Conservation (phyloP, 2,888 invertebrate species). For the Ennomos erosarius region DNA sequence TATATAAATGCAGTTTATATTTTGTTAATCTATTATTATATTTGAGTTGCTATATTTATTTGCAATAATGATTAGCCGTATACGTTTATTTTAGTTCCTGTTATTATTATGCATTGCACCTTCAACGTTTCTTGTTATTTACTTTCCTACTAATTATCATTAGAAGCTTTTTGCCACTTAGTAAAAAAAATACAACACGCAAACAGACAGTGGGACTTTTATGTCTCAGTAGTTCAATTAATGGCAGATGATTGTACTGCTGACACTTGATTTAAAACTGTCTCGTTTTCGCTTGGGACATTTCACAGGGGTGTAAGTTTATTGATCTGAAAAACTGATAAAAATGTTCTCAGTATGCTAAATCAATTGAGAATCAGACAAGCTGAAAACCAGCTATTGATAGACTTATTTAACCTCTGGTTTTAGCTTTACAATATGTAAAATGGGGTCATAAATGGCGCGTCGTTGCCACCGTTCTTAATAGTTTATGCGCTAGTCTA, state of each 20-base stretch:
- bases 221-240: too few species aligned
- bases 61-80: constrained; percentile 29
- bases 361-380: too few species aligned
- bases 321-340: too few species aligned
- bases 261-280: too few species aligned
- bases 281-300: too few species aligned
- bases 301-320: too few species aligned
- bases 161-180: too few species aligned
- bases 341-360: too few species aligned
- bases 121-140: constrained; percentile 2
- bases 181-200: too few species aligned
- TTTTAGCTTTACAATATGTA: constrained; percentile 49
- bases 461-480: constrained; percentile 58
- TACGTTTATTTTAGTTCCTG: constrained; percentile 18
- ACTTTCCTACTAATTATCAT: not conserved
- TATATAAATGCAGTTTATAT: constrained; percentile 20
- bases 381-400: not conserved
- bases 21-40: constrained; percentile 31
- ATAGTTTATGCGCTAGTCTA: constrained; percentile 70
- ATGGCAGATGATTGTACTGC: too few species aligned
- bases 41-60: constrained; percentile 32
- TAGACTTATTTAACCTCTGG: constrained; percentile 16
- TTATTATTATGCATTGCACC: constrained; percentile 5
- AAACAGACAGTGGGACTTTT: too few species aligned
- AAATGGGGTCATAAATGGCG: constrained; percentile 63